phyloP scores from a whole-genome alignment of 2,888 invertebrate species.

The Napeogenes sylphis region DNA sequence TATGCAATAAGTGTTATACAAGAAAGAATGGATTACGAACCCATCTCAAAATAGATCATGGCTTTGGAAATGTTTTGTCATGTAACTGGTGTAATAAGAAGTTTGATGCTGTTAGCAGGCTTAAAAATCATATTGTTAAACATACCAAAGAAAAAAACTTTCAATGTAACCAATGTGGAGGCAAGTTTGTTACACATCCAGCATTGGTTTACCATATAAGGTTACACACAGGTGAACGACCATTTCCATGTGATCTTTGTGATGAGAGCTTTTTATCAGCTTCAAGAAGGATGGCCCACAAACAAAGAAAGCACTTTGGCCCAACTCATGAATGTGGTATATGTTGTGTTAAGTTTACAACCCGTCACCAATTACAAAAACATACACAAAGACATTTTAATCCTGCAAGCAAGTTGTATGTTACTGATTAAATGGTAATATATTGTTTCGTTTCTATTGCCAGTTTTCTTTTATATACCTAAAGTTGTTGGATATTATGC shows the following conservation, averaged over 20 bases:
- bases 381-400: constrained; percentile 58
- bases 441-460: background rate
- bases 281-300: constrained; percentile 60
- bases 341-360: constrained; percentile 57
- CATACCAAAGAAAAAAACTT: constrained; percentile 64
- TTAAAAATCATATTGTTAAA: constrained; percentile 59
- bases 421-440: constrained; percentile 23
- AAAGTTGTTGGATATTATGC: background rate
- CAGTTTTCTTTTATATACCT: too few relatives aligned
- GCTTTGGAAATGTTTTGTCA: constrained; percentile 50
- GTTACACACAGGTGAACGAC: constrained; percentile 64
- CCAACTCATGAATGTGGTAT: constrained; percentile 54
- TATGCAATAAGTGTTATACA: constrained; percentile 56
- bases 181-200: constrained; percentile 57
- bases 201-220: constrained; percentile 59
- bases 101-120: constrained; percentile 56
- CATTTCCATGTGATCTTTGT: constrained; percentile 61
- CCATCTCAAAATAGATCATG: constrained; percentile 57
- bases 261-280: constrained; percentile 60
- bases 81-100: constrained; percentile 64
- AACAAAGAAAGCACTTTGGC: constrained; percentile 54
- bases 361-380: constrained; percentile 45
- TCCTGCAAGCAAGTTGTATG: constrained; percentile 60
- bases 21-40: constrained; percentile 52
- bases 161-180: constrained; percentile 55